Percentiles rank a stretch among this genome's conserved stretches.
Evolutionary conservation across 2,888 invertebrate genomes (phyloP).

Genomic region (Tholera decimalis): DNA sequence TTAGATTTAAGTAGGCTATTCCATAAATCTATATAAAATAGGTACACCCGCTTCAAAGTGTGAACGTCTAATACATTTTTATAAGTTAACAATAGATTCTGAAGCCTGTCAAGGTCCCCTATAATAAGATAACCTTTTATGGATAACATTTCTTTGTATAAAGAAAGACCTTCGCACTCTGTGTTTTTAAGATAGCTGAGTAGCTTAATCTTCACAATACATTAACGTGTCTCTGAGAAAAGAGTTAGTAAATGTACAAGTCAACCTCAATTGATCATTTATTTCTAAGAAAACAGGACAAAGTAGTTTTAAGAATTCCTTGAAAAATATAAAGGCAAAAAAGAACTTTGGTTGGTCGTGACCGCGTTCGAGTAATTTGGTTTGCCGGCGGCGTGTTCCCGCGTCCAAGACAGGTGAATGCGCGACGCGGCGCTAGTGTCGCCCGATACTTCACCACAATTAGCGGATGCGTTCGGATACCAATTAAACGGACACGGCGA

Average conservation of each 20-base stretch:
- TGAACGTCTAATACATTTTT: constrained; percentile 56
- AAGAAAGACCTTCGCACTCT: neutral
- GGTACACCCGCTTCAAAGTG: constrained; percentile 45
- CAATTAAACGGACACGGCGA: constrained; percentile 79
- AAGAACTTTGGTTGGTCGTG: constrained; percentile 65
- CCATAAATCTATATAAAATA: constrained; percentile 56
- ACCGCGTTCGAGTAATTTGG: constrained; percentile 75
- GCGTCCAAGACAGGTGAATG: constrained; percentile 79
- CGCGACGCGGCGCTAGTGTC: constrained; percentile 73
- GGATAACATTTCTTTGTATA: neutral
- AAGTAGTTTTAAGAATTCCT: constrained; percentile 41
- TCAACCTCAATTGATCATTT: constrained; percentile 23
- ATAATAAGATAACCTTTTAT: constrained; percentile 25
- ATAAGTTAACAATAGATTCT: constrained; percentile 51
- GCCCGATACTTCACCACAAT: constrained; percentile 76
- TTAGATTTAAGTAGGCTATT: constrained; percentile 55
- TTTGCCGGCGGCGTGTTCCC: constrained; percentile 67
- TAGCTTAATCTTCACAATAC: neutral
- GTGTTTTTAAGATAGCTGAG: neutral
- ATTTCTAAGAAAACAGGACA: constrained; percentile 41
- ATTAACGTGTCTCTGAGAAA: neutral
- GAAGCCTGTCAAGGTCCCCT: constrained; percentile 9
- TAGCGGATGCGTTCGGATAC: constrained; percentile 78
- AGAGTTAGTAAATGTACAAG: constrained; percentile 4
- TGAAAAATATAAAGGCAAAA: constrained; percentile 58